Evolutionary conservation across 2,113 vertebrate genomes (phyloP).

Genomic region (Anoplopoma fimbria): DNA sequence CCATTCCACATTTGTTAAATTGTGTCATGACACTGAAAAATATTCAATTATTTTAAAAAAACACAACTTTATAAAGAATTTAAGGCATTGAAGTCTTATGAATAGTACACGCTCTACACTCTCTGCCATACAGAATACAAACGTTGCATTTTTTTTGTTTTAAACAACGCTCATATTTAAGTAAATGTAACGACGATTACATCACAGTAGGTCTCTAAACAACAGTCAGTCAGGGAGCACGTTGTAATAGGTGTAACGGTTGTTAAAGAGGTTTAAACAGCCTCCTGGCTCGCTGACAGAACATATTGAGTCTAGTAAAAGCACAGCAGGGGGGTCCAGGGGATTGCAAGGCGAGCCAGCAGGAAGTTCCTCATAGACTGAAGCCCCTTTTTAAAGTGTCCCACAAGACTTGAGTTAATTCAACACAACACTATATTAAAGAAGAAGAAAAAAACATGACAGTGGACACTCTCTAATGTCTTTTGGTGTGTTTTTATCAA

Average conservation of each 20-base stretch:
- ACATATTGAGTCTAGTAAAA: conserved; percentile 65
- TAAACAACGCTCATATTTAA: too few relatives aligned
- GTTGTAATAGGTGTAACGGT: conserved; percentile 29
- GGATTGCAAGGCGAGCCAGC: conserved; percentile 39
- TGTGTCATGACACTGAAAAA: not conserved
- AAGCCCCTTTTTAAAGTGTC: conserved; percentile 37
- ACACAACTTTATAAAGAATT: not conserved
- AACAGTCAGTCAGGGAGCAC: conserved; percentile 3
- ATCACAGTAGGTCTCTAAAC: conserved; percentile 7
- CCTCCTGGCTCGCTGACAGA: conserved; percentile 63
- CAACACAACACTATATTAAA: conserved; percentile 32
- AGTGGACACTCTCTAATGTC: not conserved
- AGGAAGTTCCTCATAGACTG: conserved; percentile 57
- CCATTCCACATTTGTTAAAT: not conserved
- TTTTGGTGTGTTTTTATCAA: conserved; percentile 4
- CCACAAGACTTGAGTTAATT: conserved; percentile 14
- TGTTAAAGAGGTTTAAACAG: conserved; percentile 49
- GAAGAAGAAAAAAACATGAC: conserved; percentile 10
- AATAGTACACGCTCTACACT: not conserved
- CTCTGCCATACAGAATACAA: not conserved
- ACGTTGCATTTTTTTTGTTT: not conserved
- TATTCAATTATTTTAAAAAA: not conserved
- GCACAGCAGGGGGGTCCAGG: conserved; percentile 44
- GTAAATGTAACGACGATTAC: not conserved
- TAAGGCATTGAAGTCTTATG: not conserved